Evolutionary conservation across 2,888 invertebrate species (phyloP).

Genomic region (Dryomyza anilis): DNA sequence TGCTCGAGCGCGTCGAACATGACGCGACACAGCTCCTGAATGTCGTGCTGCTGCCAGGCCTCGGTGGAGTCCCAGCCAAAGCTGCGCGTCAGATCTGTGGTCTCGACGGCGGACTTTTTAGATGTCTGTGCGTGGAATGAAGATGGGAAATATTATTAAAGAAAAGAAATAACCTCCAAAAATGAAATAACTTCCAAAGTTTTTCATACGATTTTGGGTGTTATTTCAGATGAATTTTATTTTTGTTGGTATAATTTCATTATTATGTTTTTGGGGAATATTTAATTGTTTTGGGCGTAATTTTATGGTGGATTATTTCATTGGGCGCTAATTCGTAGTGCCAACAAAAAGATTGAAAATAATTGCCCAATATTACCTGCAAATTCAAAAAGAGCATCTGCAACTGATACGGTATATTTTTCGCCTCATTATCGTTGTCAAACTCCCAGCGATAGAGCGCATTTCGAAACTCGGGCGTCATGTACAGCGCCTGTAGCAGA

Average conservation of each 20-base stretch:
- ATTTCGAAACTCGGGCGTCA: slow-evolving; percentile 92
- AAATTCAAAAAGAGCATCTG: slow-evolving; percentile 84
- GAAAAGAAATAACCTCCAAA: no score
- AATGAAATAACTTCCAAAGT: no score
- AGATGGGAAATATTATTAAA: no score
- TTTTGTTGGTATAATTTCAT: no score
- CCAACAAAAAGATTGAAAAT: no score
- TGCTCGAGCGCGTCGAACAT: slow-evolving; percentile 90
- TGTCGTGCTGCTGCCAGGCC: slow-evolving; percentile 92
- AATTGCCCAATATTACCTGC: slow-evolving; percentile 72
- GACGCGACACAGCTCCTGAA: slow-evolving; percentile 86
- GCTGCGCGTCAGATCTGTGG: slow-evolving; percentile 83
- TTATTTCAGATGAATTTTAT: no score
- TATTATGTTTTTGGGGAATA: no score
- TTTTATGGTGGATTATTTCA: no score
- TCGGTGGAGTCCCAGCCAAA: slow-evolving; percentile 91
- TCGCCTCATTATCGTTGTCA: slow-evolving; percentile 70
- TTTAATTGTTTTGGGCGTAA: no score
- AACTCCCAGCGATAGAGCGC: slow-evolving; percentile 85
- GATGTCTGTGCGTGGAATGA: slow-evolving; percentile 68
- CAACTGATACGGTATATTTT: slow-evolving; percentile 84
- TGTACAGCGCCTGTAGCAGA: slow-evolving; percentile 83
- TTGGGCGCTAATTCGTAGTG: no score
- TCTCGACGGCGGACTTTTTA: slow-evolving; percentile 78
- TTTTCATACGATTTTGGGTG: no score